Conservation (phyloP, 1,140 invertebrate genomes). For the Pachypeltis micranthus region DNA sequence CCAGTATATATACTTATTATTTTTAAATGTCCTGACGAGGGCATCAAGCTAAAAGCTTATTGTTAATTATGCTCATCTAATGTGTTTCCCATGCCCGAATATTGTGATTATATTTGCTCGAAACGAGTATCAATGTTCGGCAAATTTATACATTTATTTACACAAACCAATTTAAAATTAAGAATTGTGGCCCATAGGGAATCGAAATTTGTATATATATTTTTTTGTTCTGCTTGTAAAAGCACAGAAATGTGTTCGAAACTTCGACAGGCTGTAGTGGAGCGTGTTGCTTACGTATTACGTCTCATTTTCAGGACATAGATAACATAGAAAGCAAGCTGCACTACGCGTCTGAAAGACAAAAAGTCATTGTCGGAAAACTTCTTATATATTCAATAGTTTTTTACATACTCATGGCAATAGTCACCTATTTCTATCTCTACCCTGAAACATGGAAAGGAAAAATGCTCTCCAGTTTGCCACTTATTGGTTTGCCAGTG, state of each 20-base stretch:
- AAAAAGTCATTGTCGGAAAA: conserved; percentile 64
- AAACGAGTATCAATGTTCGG: no score
- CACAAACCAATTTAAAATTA: conserved; percentile 14
- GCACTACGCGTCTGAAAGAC: conserved; percentile 59
- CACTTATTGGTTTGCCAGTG: conserved; percentile 60
- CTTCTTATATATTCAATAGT: conserved; percentile 67
- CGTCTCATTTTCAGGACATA: conserved; percentile 59
- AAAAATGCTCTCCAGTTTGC: conserved; percentile 55
- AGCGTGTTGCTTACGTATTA: no score
- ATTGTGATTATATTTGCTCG: no score
- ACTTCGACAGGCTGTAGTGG: no score
- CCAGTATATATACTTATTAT: no score
- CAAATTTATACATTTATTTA: conserved; percentile 19
- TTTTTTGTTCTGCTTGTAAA: conserved; percentile 24
- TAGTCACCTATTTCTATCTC: conserved; percentile 67
- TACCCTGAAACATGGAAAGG: conserved; percentile 54
- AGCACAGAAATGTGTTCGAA: no score
- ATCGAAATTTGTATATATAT: conserved; percentile 11
- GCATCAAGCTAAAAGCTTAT: no score
- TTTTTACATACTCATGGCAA: conserved; percentile 60
- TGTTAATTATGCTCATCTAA: no score
- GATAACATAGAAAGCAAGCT: conserved; percentile 66
- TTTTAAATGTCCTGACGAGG: no score
- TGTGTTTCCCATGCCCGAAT: no score
- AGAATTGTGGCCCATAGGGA: conserved; percentile 4